These are phyloP conservation scores for Apogon hyalosoma DNA, from an alignment of 2,797 vertebrate genomes.

Conservation along the genomic window DNA sequence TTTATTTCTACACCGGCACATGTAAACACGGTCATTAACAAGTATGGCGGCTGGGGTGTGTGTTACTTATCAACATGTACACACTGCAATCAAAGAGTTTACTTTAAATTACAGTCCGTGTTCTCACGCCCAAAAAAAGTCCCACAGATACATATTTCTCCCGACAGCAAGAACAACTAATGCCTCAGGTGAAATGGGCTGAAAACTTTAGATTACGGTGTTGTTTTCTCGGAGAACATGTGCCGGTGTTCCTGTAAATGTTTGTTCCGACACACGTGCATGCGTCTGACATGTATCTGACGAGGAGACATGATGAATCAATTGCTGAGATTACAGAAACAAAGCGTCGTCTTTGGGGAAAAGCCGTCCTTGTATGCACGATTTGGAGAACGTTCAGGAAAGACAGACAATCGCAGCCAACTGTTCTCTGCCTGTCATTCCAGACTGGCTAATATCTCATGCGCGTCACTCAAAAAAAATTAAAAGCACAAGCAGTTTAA, in stretches of 20 bases:
- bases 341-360: not conserved
- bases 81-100: slow-evolving; percentile 53
- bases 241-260: not conserved
- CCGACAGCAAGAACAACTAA: slow-evolving; percentile 5
- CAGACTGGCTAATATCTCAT: not conserved
- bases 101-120: not conserved
- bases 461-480: not conserved
- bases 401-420: slow-evolving; percentile 9
- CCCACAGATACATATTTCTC: not conserved
- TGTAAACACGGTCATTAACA: slow-evolving; percentile 45
- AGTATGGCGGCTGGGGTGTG: slow-evolving; percentile 32
- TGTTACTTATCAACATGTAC: slow-evolving; percentile 14
- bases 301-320: slow-evolving; percentile 33
- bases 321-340: slow-evolving; percentile 23
- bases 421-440: not conserved
- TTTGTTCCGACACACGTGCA: not conserved
- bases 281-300: not conserved
- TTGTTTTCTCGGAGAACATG: not conserved
- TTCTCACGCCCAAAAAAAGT: slow-evolving; percentile 9
- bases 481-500: not conserved
- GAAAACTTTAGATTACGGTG: not conserved
- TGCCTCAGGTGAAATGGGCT: slow-evolving; percentile 2
- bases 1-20: slow-evolving; percentile 35
- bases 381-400: slow-evolving; percentile 33
- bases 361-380: slow-evolving; percentile 17